These are phyloP conservation scores for Zosterops japonicus DNA, from an alignment of 2,113 vertebrate species.

Conservation along the genomic window DNA sequence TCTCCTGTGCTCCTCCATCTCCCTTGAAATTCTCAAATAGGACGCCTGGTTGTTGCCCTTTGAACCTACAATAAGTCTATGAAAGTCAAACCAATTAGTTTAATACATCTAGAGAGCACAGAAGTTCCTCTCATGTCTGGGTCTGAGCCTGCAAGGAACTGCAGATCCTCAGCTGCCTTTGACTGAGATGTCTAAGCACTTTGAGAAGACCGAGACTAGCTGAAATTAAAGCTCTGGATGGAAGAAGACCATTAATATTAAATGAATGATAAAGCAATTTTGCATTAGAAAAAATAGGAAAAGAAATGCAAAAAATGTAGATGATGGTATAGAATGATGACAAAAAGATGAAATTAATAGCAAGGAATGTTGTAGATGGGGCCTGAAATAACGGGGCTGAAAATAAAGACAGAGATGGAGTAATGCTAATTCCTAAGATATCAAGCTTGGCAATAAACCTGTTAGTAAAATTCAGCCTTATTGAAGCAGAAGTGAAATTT, in stretches of 20 bases:
- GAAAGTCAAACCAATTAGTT: slow-evolving; percentile 59
- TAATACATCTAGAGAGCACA: slow-evolving; percentile 40
- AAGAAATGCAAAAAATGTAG: not conserved
- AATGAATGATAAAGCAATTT: not conserved
- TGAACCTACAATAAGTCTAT: slow-evolving; percentile 48
- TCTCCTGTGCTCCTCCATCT: slow-evolving; percentile 5
- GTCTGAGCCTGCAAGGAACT: slow-evolving; percentile 19
- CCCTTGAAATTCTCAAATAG: slow-evolving; percentile 51
- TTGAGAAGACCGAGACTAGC: not conserved
- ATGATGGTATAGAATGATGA: not conserved
- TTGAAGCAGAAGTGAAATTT: not conserved
- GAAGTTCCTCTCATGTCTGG: slow-evolving; percentile 25
- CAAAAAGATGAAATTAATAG: not conserved
- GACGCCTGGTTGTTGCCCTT: slow-evolving; percentile 29
- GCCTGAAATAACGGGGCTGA: not conserved
- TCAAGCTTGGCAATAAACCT: not conserved
- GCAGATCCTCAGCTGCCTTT: not conserved
- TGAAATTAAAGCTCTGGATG: slow-evolving; percentile 6
- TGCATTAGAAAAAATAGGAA: not conserved
- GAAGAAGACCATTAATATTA: not conserved
- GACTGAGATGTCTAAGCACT: not conserved
- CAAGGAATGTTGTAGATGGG: not conserved
- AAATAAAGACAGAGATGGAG: not conserved
- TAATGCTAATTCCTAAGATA: not conserved
- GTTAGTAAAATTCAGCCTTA: not conserved